These are phyloP conservation scores for Melanotaenia duboulayi DNA, from an alignment of 2,113 vertebrate genomes.

Conservation along the genomic window DNA sequence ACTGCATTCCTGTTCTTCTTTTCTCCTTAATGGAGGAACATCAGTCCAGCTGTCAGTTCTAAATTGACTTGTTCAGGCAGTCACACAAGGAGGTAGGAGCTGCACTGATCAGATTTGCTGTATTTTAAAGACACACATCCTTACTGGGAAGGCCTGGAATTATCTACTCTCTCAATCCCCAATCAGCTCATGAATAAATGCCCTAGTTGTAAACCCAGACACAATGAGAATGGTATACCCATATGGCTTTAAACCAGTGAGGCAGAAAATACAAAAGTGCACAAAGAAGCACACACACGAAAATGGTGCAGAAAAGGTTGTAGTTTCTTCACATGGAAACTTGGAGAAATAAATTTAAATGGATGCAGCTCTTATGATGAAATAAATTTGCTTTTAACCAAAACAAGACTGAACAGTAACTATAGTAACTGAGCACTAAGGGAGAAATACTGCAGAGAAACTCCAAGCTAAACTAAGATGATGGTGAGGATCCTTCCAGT, in stretches of 20 bases:
- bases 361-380: background rate
- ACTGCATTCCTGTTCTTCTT: conserved; percentile 45
- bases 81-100: conserved; percentile 7
- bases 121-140: conserved; percentile 57
- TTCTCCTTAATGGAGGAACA: conserved; percentile 60
- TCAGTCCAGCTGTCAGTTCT: conserved; percentile 61
- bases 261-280: conserved; percentile 38
- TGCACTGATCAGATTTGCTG: conserved; percentile 61
- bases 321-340: conserved; percentile 1
- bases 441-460: conserved; percentile 20
- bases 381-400: conserved; percentile 15
- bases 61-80: conserved; percentile 68
- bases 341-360: background rate
- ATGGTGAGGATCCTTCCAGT: conserved; percentile 47
- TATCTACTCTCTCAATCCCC: conserved; percentile 57
- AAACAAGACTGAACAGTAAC: conserved; percentile 26
- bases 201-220: conserved; percentile 51
- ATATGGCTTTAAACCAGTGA: conserved; percentile 22
- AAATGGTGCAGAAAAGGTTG: conserved; percentile 34
- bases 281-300: background rate
- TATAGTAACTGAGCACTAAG: conserved; percentile 33
- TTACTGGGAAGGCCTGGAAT: conserved; percentile 54
- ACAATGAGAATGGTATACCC: conserved; percentile 38
- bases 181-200: conserved; percentile 61
- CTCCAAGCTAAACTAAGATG: conserved; percentile 28